A percentile compares a stretch with the other conserved stretches of the same genome.
Conservation (phyloP, 1,140 invertebrate genomes). For the Spodoptera litura region DNA sequence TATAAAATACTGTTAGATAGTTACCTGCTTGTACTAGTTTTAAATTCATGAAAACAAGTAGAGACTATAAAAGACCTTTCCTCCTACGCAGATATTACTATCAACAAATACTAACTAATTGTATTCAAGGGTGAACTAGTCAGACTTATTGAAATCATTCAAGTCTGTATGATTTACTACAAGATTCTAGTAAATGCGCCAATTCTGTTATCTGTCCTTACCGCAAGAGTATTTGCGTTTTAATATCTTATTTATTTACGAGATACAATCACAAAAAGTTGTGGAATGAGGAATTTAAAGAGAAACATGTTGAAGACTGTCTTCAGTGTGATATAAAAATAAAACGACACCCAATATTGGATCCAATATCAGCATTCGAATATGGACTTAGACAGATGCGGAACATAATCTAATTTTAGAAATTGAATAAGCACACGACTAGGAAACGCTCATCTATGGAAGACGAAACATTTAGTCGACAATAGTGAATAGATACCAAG, state of each 20-base stretch:
- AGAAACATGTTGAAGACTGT: too few species aligned
- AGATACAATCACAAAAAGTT: too few species aligned
- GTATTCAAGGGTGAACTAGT: constrained; percentile 31
- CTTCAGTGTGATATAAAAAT: too few species aligned
- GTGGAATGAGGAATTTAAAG: too few species aligned
- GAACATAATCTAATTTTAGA: not conserved
- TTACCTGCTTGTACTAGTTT: too few species aligned
- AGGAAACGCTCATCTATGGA: not conserved
- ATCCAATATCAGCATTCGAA: too few species aligned
- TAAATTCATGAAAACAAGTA: too few species aligned
- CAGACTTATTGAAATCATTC: constrained; percentile 6
- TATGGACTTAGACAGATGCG: not conserved
- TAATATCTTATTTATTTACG: too few species aligned
- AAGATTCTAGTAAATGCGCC: not conserved
- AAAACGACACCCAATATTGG: too few species aligned
- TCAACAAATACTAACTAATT: constrained; percentile 31
- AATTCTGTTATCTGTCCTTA: not conserved
- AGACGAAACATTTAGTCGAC: not conserved
- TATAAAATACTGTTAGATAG: not conserved
- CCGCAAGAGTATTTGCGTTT: too few species aligned
- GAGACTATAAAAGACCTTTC: not conserved
- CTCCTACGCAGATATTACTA: constrained; percentile 10
- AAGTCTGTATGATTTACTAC: not conserved
- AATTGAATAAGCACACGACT: not conserved
- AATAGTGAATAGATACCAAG: too few species aligned